Evolutionary conservation across 2,888 invertebrate species (phyloP), one percentile per base, ranked within the genome.

Genomic region (Lacanobia wlatinum): DNA sequence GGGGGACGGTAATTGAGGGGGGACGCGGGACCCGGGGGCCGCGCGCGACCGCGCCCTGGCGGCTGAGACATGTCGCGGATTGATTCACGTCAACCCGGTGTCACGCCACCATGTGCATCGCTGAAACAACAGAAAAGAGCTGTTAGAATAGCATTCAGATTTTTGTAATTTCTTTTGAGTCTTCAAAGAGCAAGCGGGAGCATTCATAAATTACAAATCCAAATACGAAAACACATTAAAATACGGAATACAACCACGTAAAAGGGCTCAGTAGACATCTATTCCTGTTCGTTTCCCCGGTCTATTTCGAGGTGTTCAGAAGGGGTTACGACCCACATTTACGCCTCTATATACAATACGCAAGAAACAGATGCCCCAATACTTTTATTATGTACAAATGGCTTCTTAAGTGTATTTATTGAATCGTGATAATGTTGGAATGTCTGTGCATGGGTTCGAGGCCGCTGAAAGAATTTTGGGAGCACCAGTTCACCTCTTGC

Each of bases 1-100:
- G 97, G 97, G 48, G 98, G 97, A 50, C 98, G 97, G 92, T 97
- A 98, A 87, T 97, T 97, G 80, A 97, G 97, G 64, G 97, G 97
- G 89, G 96, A 96, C 90, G 94, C 94, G 90, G 95, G 94, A 90
- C 93, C 94, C 82, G 94, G 93, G 73, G 90, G 90, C 83, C 93
- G 93, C 89, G 92, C 93, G 92, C 96, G 94, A 86, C 96, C 96
- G 85, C 96, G 95, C 87, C 95, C 96, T 86, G 94, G 95, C 88
- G 96, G 96, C 90, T 95, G 95, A 87, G 96, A 96, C 96, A 96
- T 96, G 87, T 91, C 94, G 93, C 93, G 96, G 93, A 95, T 96
- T 96, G 95, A 94, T 86, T 84, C 95, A 85, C 84, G 94, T 96
- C 96, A 96, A 96, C 92, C 95, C 96, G 94, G 95, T 94, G 96